Conservation (phyloP, 2,797 vertebrate genomes). For the Mustela erminea region DNA sequence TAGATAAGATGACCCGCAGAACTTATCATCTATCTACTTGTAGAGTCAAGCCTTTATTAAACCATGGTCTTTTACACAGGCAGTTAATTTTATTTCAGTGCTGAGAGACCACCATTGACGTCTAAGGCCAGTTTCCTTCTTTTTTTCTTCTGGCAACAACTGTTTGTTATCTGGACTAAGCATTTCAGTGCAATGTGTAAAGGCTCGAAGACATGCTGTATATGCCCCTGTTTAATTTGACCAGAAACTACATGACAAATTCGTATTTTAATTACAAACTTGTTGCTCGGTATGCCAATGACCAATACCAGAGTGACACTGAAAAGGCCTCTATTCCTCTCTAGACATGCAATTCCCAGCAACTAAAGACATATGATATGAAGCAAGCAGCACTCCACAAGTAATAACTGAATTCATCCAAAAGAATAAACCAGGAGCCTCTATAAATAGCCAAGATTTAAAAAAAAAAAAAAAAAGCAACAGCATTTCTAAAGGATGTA, state of each 20-base stretch:
- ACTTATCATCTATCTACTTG: not conserved
- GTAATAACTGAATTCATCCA: not conserved
- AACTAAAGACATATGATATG: not conserved
- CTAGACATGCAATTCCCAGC: not conserved
- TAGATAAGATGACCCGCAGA: not conserved
- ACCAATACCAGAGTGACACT: not conserved
- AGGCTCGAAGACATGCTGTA: not conserved
- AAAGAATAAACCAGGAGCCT: not conserved
- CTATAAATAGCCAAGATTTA: not conserved
- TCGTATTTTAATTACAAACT: not conserved
- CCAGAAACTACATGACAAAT: not conserved
- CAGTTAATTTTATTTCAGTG: not conserved
- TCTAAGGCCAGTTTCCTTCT: not conserved
- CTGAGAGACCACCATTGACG: not conserved
- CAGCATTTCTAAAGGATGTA: not conserved
- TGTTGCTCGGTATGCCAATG: not conserved
- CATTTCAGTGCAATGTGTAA: not conserved
- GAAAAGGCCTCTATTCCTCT: not conserved
- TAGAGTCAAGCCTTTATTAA: not conserved
- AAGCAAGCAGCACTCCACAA: not conserved
- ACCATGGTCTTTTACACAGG: not conserved
- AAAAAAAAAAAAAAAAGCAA: not conserved
- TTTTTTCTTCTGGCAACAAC: not conserved
- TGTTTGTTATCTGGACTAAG: not conserved
- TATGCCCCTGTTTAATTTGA: not conserved